These are phyloP conservation scores for Leptocoma aspasia DNA, from an alignment of 2,113 vertebrate genomes.

Conservation along the genomic window DNA sequence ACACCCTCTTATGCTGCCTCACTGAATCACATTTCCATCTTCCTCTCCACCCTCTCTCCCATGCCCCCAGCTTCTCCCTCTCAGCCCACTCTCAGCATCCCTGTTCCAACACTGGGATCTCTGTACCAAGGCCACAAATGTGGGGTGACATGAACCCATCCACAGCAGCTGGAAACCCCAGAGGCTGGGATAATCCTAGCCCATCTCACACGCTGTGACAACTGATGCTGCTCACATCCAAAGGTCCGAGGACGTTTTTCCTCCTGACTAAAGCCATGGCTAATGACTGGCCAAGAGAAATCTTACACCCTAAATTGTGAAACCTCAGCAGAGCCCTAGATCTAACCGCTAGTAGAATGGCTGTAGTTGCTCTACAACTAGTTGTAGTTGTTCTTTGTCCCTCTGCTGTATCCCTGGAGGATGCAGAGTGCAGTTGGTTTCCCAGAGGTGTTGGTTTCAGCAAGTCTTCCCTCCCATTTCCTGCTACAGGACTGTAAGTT, in stretches of 20 bases:
- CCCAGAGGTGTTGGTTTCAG: neutral
- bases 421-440: neutral
- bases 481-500: neutral
- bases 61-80: accelerated
- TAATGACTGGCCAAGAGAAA: neutral
- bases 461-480: neutral
- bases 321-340: neutral
- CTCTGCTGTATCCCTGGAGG: neutral
- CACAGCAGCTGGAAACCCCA: neutral
- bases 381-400: neutral
- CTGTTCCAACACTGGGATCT: neutral
- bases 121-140: neutral
- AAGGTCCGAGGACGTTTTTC: neutral
- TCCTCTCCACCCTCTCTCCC: neutral
- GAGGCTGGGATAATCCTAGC: neutral
- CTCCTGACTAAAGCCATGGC: neutral
- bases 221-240: neutral
- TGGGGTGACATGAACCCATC: neutral
- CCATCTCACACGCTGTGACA: neutral
- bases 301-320: neutral
- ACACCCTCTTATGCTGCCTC: neutral
- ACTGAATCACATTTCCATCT: neutral
- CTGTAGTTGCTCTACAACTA: too few species aligned
- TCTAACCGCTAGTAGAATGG: neutral
- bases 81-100: neutral